Evolutionary conservation across 2,888 invertebrate genomes (phyloP).

Genomic region (Pyrochroa serraticornis): DNA sequence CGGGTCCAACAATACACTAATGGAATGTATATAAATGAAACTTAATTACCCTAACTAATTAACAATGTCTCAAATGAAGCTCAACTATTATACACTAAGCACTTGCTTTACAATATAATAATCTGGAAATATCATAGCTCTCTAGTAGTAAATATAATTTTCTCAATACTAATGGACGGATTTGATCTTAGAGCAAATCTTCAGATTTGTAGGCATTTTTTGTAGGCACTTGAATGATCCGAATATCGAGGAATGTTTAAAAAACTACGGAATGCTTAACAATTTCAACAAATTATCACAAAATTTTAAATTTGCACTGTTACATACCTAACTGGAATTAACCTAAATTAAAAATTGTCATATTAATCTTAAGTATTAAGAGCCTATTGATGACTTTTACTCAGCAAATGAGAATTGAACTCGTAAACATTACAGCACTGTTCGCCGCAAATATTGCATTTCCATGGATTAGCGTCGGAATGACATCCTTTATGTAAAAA

Average conservation of each 20-base stretch:
- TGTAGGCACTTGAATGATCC: constrained; percentile 22
- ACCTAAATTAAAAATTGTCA: constrained; percentile 11
- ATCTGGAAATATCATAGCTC: constrained; percentile 24
- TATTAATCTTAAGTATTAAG: constrained; percentile 16
- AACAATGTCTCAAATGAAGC: constrained; percentile 27
- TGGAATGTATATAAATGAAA: constrained; percentile 28
- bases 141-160: constrained; percentile 27
- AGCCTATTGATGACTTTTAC: constrained; percentile 82
- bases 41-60: constrained; percentile 20
- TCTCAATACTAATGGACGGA: constrained; percentile 44
- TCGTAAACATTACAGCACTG: constrained; percentile 94
- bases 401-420: constrained; percentile 94
- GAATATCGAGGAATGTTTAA: constrained; percentile 15
- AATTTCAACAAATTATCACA: constrained; percentile 28
- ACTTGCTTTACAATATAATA: constrained; percentile 23
- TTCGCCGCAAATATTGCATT: constrained; percentile 97
- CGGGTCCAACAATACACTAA: constrained; percentile 23
- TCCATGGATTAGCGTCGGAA: constrained; percentile 95
- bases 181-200: constrained; percentile 40
- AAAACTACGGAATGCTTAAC: constrained; percentile 5
- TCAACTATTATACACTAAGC: constrained; percentile 24
- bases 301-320: constrained; percentile 8
- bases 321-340: constrained; percentile 9
- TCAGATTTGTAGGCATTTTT: constrained; percentile 22
- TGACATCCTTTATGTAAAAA: constrained; percentile 98